Conservation (phyloP, 1,140 invertebrate genomes). For the Anagrus nilaparvatae region DNA sequence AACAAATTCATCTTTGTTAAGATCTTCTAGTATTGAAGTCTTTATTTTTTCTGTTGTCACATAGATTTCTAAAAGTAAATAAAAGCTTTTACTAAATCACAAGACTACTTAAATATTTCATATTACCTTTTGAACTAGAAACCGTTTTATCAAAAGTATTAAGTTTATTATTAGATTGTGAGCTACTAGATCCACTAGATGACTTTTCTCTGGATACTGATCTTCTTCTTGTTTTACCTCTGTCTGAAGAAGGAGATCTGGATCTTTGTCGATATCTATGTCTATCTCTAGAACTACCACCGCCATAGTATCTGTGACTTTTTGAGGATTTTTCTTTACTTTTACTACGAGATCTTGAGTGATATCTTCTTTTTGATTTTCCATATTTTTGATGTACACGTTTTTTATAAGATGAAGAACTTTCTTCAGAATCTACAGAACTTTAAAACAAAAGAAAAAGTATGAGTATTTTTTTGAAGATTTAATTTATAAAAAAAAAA, state of each 20-base stretch:
- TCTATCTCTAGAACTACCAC: conserved; percentile 31
- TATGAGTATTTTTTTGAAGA: background rate
- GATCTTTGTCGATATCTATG: conserved; percentile 28
- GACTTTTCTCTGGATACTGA: conserved; percentile 38
- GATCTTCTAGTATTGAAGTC: conserved; percentile 32
- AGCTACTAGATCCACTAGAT: conserved; percentile 36
- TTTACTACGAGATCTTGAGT: conserved; percentile 33
- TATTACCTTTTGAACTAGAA: conserved; percentile 28
- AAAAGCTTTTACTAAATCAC: background rate
- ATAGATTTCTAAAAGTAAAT: conserved; percentile 32
- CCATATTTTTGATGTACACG: conserved; percentile 31
- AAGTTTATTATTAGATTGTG: conserved; percentile 32
- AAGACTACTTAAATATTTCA: background rate
- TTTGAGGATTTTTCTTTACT: conserved; percentile 28
- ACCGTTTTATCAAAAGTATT: conserved; percentile 23
- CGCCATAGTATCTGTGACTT: conserved; percentile 29
- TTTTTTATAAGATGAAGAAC: conserved; percentile 30
- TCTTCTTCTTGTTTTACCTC: conserved; percentile 27
- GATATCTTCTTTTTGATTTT: conserved; percentile 30
- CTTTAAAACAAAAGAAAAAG: too few relatives aligned
- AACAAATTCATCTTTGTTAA: conserved; percentile 37
- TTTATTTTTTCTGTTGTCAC: conserved; percentile 30
- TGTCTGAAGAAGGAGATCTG: conserved; percentile 31
- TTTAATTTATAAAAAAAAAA: conserved; percentile 6
- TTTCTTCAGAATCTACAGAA: conserved; percentile 34